These are phyloP conservation scores for Proteles cristata DNA, from an alignment of 2,113 vertebrate species.

Conservation along the genomic window DNA sequence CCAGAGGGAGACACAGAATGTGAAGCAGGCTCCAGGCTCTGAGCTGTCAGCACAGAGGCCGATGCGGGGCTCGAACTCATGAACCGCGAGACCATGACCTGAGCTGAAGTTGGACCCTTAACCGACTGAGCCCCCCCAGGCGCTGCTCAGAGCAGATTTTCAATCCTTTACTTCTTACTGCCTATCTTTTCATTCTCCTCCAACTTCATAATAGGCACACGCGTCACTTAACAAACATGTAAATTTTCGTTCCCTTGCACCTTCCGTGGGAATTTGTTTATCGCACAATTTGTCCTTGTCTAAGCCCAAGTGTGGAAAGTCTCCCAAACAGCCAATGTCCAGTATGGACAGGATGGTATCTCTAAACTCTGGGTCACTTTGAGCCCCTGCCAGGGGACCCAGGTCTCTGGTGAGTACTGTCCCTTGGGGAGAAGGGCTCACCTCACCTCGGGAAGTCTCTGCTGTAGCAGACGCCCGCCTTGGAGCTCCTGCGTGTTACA, in stretches of 20 bases:
- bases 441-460: not conserved
- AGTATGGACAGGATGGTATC: not conserved
- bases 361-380: not conserved
- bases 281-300: not conserved
- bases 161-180: not conserved
- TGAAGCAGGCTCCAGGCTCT: too few relatives aligned
- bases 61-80: too few relatives aligned
- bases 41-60: too few relatives aligned
- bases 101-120: too few relatives aligned
- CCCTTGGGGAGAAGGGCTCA: not conserved
- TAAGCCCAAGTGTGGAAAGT: not conserved
- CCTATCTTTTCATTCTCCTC: not conserved
- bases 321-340: not conserved
- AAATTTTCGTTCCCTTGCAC: not conserved
- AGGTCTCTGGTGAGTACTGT: not conserved
- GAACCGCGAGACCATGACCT: too few relatives aligned
- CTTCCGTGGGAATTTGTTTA: not conserved
- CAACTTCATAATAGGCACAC: rapidly evolving
- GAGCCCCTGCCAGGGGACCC: not conserved
- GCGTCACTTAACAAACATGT: not conserved
- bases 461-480: too few relatives aligned
- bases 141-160: not conserved
- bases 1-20: too few relatives aligned
- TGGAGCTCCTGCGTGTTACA: not conserved
- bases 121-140: not conserved